Conservation (phyloP, 2,888 invertebrate species). For the Dermolepida albohirtum region DNA sequence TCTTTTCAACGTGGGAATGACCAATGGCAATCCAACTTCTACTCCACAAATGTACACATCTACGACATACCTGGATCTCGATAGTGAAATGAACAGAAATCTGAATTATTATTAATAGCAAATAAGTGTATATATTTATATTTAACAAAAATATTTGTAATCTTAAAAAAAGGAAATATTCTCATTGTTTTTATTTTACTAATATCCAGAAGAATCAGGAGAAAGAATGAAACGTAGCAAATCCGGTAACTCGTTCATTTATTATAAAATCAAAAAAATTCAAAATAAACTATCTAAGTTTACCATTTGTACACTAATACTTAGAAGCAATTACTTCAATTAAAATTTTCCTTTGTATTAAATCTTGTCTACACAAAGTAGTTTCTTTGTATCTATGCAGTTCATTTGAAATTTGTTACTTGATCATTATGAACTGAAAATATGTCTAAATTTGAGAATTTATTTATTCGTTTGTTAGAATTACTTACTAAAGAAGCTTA, state of each 20-base stretch:
- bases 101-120: conserved; percentile 43
- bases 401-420: conserved; percentile 36
- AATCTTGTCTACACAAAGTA: background rate
- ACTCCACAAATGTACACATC: conserved; percentile 47
- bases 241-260: conserved; percentile 14
- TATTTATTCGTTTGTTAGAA: conserved; percentile 20
- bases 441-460: background rate
- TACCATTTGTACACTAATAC: conserved; percentile 21
- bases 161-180: conserved; percentile 39
- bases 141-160: conserved; percentile 35
- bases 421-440: conserved; percentile 11
- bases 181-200: conserved; percentile 38
- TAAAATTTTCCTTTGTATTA: conserved; percentile 3
- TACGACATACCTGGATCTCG: conserved; percentile 59
- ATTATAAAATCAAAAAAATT: background rate
- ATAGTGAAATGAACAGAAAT: conserved; percentile 56
- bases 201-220: conserved; percentile 22
- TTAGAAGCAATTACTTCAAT: conserved; percentile 8
- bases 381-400: conserved; percentile 29
- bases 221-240: conserved; percentile 4
- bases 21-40: conserved; percentile 34
- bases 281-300: conserved; percentile 20
- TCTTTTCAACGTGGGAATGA: conserved; percentile 33
- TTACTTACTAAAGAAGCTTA: conserved; percentile 7
- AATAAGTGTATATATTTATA: conserved; percentile 38